These are phyloP conservation scores for Lysandra bellargus DNA, from an alignment of 2,888 invertebrate species.

Conservation along the genomic window DNA sequence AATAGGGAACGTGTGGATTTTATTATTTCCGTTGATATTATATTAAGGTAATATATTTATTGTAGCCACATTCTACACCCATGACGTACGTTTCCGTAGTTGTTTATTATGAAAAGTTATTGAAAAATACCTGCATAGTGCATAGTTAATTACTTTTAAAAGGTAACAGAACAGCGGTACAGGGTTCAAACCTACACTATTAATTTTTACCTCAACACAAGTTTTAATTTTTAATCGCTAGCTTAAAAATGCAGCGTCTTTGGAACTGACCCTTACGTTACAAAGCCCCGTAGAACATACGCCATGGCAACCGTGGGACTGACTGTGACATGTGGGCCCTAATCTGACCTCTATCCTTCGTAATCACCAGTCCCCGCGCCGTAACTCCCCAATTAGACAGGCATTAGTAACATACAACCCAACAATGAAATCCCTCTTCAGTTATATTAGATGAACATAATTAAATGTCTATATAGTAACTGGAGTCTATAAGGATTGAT, in stretches of 20 bases:
- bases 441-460: neutral
- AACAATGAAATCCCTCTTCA: constrained; percentile 35
- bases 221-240: neutral
- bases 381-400: constrained; percentile 37
- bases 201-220: neutral
- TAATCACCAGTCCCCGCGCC: constrained; percentile 8
- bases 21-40: neutral
- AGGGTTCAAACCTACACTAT: too few species aligned
- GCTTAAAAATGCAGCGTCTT: neutral
- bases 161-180: too few species aligned
- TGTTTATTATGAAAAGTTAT: too few species aligned
- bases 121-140: too few species aligned
- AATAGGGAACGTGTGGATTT: neutral
- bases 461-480: neutral
- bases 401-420: constrained; percentile 55
- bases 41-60: too few species aligned
- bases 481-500: too few species aligned
- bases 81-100: too few species aligned
- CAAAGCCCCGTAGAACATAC: neutral
- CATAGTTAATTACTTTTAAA: too few species aligned
- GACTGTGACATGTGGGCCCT: neutral
- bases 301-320: neutral
- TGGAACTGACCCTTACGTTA: neutral
- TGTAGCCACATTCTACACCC: too few species aligned
- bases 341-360: neutral